Conservation (phyloP, 2,797 vertebrate genomes). For the Aulostomus chinensis region DNA sequence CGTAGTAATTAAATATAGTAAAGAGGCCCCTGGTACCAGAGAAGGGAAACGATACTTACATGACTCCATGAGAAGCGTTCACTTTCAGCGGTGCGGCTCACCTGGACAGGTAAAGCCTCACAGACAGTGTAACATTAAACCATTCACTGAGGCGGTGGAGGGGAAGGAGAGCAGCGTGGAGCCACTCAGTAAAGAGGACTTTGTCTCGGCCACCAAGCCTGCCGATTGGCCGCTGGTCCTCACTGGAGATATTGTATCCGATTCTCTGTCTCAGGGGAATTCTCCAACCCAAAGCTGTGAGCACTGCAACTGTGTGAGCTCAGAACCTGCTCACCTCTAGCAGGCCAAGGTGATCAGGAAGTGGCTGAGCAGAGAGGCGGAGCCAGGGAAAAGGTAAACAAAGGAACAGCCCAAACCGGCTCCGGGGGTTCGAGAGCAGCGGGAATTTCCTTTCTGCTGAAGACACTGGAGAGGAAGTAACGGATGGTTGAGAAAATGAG, state of each 20-base stretch:
- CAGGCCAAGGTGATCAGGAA: constrained; percentile 77
- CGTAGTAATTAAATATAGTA: no score
- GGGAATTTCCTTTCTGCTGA: constrained; percentile 13
- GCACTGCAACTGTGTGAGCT: constrained; percentile 28
- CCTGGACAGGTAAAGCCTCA: constrained; percentile 73
- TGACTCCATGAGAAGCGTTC: constrained; percentile 30
- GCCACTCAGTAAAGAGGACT: constrained; percentile 64
- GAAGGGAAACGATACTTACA: constrained; percentile 49
- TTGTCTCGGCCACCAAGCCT: constrained; percentile 49
- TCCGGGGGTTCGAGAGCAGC: constrained; percentile 37
- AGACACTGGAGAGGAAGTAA: neutral
- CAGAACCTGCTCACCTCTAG: constrained; percentile 53
- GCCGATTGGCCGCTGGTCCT: constrained; percentile 33
- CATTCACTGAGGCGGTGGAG: constrained; percentile 35
- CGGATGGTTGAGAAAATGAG: neutral
- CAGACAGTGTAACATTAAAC: constrained; percentile 67
- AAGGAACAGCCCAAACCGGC: constrained; percentile 76
- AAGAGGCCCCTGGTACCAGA: neutral
- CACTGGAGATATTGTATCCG: constrained; percentile 45
- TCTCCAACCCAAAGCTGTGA: constrained; percentile 10
- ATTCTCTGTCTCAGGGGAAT: constrained; percentile 25
- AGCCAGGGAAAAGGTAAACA: constrained; percentile 68
- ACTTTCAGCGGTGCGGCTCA: constrained; percentile 51
- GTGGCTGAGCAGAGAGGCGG: constrained; percentile 58
- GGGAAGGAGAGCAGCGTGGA: constrained; percentile 36